Evolutionary conservation across 1,140 invertebrate species (phyloP).

Genomic region (Drosophila murphyi): DNA sequence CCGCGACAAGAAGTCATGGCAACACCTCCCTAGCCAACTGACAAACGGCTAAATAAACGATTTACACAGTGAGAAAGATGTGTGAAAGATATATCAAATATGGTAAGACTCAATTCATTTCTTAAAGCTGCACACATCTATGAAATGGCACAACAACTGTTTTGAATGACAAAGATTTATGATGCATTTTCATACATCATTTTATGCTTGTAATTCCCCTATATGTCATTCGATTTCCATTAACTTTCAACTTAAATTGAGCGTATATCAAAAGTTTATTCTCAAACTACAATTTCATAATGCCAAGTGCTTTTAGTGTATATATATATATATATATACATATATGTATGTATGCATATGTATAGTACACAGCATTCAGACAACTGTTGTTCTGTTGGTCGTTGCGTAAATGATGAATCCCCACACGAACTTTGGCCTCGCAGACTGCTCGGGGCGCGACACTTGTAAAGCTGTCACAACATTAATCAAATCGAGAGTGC

Average conservation of each 20-base stretch:
- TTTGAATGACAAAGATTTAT: neutral
- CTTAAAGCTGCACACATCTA: neutral
- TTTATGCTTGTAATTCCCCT: neutral
- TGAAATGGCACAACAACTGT: neutral
- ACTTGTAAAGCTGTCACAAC: constrained; percentile 69
- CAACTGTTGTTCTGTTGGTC: constrained; percentile 32
- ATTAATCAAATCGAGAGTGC: constrained; percentile 66
- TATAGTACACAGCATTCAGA: constrained; percentile 15
- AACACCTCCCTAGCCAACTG: constrained; percentile 7
- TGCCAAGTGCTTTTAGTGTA: constrained; percentile 14
- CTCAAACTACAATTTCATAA: constrained; percentile 1
- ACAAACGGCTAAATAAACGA: constrained; percentile 21
- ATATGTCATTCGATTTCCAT: neutral
- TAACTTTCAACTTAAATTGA: constrained; percentile 2
- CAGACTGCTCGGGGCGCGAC: constrained; percentile 48
- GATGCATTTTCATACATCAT: neutral
- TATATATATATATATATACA: neutral
- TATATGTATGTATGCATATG: neutral
- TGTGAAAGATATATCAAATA: constrained; percentile 16
- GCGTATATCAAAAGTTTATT: neutral
- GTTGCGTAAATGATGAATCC: constrained; percentile 57
- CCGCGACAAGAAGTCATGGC: constrained; percentile 35
- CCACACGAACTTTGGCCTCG: constrained; percentile 48
- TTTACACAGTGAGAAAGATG: constrained; percentile 40
- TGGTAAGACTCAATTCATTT: neutral